Base-by-base conservation (phyloP, 2,113 vertebrate genomes). In the Redunca redunca region DNA sequence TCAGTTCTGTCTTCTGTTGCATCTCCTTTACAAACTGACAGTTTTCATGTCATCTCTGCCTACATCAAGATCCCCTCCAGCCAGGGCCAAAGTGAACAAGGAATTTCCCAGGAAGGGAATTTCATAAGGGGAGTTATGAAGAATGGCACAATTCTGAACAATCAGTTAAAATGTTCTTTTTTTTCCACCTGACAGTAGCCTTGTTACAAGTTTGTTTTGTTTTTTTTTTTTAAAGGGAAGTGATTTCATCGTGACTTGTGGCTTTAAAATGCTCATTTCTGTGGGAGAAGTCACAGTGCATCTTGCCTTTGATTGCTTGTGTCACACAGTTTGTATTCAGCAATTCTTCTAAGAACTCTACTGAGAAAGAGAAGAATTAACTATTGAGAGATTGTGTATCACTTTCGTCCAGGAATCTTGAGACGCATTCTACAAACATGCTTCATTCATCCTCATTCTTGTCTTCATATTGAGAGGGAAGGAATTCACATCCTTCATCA, bases 31-130 rank as follows among this genome's bases (percentile, higher is more conserved):
- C 80, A 96, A 64, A 97, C 67, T 77, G 83, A 89, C 7, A 21
- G 50, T 50, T 97, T 97, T 86, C 28, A 3, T 93, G 58, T 94
- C 7, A 52, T 80, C 92, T 94, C 87, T 91, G 82, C 58, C 55
- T 57, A 77, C 83, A 88, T 93, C 88, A 46, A 25, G 13, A 83
- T 88, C 10, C 3, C 53, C 80, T 85, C 7, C 30, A 87, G 67
- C 83, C 46, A 64, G 71, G 46, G 36, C 50, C 43, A 81, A 10
- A 30, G 3, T 7, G 55, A 91, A 81, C 25, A 86, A 85, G 62
- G 26, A 12, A 8, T 55, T 84, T 86, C 33, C 60, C 67, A 43
- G 36, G 26, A 17, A 80, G 91, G 33, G 83, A 88, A 55, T 21
- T 57, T 85, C n/a, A 1, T 46, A 80, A 78, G 80, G 43, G 82